Evolutionary conservation across 2,888 invertebrate genomes (phyloP), one percentile per base, ranked within the genome.

Genomic region (Automeris io): DNA sequence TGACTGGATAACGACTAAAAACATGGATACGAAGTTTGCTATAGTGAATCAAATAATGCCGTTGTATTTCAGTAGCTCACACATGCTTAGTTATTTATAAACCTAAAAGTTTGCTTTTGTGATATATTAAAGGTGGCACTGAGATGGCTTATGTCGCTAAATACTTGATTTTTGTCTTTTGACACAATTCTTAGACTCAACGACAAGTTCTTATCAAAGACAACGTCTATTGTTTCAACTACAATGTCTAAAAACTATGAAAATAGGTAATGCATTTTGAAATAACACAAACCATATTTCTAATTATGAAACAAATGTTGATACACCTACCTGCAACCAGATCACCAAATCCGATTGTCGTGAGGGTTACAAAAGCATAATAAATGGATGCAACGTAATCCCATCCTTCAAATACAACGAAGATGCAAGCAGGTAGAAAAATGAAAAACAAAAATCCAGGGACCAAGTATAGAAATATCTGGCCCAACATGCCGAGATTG

Each of bases 281-380:
- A n/a, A n/a, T n/a, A n/a, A n/a, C n/a, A n/a, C n/a, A n/a, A n/a
- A n/a, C n/a, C n/a, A n/a, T n/a, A n/a, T n/a, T n/a, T n/a, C n/a
- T n/a, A n/a, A n/a, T n/a, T n/a, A n/a, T n/a, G n/a, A n/a, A n/a
- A n/a, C n/a, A n/a, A n/a, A n/a, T n/a, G n/a, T n/a, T n/a, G n/a
- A n/a, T n/a, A 40, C 31, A 42, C 41, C 59, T 78, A 94, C 95
- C 94, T 72, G 96, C 95, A 19, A 97, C 96, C 62, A 91, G 91
- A 72, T 97, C 97, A n/a, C 97, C 97, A 71, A 96, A 97, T 24
- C 96, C 96, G 48, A 97, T 96, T 2, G 95, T 95, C 2, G 95
- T 93, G 7, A 95, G 88, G 0, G 95, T 95, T 8, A 95, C 94
- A 65, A 95, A 96, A 12, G 95, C 92, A 63, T 94, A 97, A 70